Base-by-base conservation (phyloP, 92 coral and sea anemone genomes). In the Bergia sp. region DNA sequence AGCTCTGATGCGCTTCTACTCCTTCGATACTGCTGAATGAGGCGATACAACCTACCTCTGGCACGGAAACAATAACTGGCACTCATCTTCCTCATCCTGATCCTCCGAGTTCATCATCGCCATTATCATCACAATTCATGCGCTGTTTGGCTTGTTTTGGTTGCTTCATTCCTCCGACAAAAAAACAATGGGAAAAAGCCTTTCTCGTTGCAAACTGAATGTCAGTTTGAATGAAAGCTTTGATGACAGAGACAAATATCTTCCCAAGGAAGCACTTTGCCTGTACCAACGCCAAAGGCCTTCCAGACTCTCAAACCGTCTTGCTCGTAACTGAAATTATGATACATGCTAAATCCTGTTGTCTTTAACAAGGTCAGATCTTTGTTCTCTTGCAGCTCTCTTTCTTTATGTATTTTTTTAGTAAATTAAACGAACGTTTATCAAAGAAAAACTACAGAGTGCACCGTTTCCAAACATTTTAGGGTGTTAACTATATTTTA, bases 291-390 rank as follows among this genome's bases (percentile, higher is more conserved):
- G 69, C 84, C 88, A 58, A 58, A 90, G 1, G 86, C 88, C 58
- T 85, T 89, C 92, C 92, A 89, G 0, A 71, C 66, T 21, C 89
- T 86, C 18, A 89, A n/a, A 10, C 92, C 92, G 29, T 65, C 82
- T 8, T 76, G 6, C 44, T 85, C 81, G 83, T 73, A 89, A 18
- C 71, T 18, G 38, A 76, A 76, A 67, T 41, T 86, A 73, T 86
- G 89, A 1, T 73, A 86, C 12, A 18, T 39, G 37, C 74, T 49
- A 39, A 41, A 86, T 36, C 74, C 71, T 53, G 74, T 7, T 18
- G 36, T 29, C 29, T 29, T 29, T 29, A 29, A 29, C 29, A 29
- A 29, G 29, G 29, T 29, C 29, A 29, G 29, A 29, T 29, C 29
- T 29, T 29, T 29, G 29, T 29, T 29, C 29, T 29, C 29, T 29